Evolutionary conservation across 2,113 vertebrate species (phyloP), one percentile per base, ranked within the genome.

Genomic region (Symphodus melops): DNA sequence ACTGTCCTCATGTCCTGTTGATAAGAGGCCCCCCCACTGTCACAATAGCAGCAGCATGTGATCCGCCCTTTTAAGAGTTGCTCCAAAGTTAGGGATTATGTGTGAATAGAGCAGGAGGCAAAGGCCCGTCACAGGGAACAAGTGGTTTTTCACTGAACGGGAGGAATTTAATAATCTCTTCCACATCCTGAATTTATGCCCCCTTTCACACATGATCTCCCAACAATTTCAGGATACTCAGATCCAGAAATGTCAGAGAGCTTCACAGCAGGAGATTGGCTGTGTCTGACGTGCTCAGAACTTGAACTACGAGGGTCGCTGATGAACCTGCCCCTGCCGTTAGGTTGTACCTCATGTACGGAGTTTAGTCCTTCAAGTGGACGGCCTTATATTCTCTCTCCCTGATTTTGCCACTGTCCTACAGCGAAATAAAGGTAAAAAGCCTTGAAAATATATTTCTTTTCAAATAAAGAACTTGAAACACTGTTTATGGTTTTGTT

Each of bases 81-180:
- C 51, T 68, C 42, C 65, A 87, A 77, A 84, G 75, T 83, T 13
- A 42, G 65, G 58, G 87, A 89, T 92, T 86, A 91, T 73, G 82
- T 67, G 42, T 83, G 69, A 83, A 82, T 75, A 58, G 82, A 84
- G 72, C 70, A 82, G 83, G 79, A 88, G 82, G 77, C 68, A 63
- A 79, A 74, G 51, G 61, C 58, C 79, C 79, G 70, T 82, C 81
- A 76, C 64, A 75, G 70, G 72, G 62, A 64, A 20, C 52, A 62
- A 75, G 53, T 49, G 70, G 72, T 74, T 86, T 84, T 73, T 75
- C 74, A 83, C 53, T 87, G 84, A 86, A 87, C 19, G 53, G n/a
- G 75, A 86, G 83, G 88, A 90, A 91, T 90, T 86, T 84, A 68
- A 79, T 88, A 87, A 90, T 89, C 87, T 82, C 69, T 68, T 77